Conservation (phyloP, 1,140 invertebrate genomes). For the Philotrypesis tridentata region DNA sequence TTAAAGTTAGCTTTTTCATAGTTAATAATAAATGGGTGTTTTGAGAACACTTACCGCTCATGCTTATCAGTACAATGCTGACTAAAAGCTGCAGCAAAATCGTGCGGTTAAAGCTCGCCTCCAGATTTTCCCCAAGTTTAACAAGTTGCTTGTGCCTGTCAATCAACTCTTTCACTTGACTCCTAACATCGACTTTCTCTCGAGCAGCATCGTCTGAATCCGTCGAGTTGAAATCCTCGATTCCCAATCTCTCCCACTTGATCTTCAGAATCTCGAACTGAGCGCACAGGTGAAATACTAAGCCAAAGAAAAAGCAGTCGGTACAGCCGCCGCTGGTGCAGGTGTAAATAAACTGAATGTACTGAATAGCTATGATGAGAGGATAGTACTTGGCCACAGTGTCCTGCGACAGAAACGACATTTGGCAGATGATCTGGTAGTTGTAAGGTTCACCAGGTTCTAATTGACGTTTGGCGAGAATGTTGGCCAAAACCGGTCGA, state of each 20-base stretch:
- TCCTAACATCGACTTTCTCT: not conserved
- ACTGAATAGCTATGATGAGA: slow-evolving; percentile 12
- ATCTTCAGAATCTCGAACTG: slow-evolving; percentile 47
- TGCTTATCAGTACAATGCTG: slow-evolving; percentile 50
- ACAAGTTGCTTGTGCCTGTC: slow-evolving; percentile 44
- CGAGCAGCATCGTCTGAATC: too few relatives aligned
- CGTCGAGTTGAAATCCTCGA: not conserved
- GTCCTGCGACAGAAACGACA: slow-evolving; percentile 15
- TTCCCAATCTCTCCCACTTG: not conserved
- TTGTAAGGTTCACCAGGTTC: slow-evolving; percentile 2
- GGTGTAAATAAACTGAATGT: slow-evolving; percentile 22
- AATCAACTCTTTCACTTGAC: slow-evolving; percentile 4
- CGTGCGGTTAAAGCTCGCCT: slow-evolving; percentile 39
- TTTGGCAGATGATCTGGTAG: slow-evolving; percentile 28
- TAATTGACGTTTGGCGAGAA: not conserved
- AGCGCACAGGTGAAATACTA: slow-evolving; percentile 47
- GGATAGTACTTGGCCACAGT: slow-evolving; percentile 10
- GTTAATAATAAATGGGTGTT: too few relatives aligned
- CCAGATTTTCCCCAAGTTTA: slow-evolving; percentile 41
- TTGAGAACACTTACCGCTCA: slow-evolving; percentile 48
- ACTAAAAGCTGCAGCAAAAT: slow-evolving; percentile 47
- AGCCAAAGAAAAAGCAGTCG: slow-evolving; percentile 51
- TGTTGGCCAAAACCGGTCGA: slow-evolving; percentile 21
- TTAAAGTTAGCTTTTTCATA: too few relatives aligned
- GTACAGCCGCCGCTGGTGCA: slow-evolving; percentile 33